Percentiles rank a stretch among this genome's conserved stretches.
Evolutionary conservation across 2,113 vertebrate genomes (phyloP).

Genomic region (Tragelaphus buxtoni): DNA sequence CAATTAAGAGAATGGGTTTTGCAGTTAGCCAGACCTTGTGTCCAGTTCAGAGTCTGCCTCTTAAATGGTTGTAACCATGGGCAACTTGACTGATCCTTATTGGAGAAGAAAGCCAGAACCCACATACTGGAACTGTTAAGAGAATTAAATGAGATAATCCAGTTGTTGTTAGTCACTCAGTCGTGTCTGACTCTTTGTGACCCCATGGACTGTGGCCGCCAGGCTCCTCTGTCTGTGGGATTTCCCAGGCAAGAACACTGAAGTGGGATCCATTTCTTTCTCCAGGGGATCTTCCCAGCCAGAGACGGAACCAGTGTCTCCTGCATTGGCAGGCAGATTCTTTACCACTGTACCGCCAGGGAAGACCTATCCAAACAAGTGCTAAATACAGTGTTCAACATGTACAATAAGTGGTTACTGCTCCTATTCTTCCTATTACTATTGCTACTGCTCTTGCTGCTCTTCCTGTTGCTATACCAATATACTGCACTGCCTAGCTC

Average conservation of each 20-base stretch:
- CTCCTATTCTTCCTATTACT: background rate
- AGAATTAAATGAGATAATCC: slow-evolving; percentile 23
- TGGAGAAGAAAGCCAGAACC: background rate
- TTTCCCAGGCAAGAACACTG: background rate
- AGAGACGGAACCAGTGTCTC: background rate
- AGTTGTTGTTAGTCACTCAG: background rate
- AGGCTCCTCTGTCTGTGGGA: background rate
- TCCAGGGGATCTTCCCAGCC: background rate
- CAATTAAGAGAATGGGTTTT: slow-evolving; percentile 5
- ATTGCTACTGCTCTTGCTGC: background rate
- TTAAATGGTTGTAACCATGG: background rate
- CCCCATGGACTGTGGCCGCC: background rate
- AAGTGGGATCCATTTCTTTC: background rate
- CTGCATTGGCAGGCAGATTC: background rate
- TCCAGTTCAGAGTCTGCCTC: background rate
- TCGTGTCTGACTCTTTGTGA: background rate
- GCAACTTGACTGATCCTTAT: background rate
- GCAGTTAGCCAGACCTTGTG: background rate
- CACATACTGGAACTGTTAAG: background rate
- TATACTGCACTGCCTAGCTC: background rate
- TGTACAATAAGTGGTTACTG: background rate
- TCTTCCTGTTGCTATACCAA: background rate
- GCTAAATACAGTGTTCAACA: background rate
- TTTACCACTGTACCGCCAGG: background rate
- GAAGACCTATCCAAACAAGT: background rate